Conservation (phyloP, 1,140 invertebrate species). For the Leptinotarsa defecta region DNA sequence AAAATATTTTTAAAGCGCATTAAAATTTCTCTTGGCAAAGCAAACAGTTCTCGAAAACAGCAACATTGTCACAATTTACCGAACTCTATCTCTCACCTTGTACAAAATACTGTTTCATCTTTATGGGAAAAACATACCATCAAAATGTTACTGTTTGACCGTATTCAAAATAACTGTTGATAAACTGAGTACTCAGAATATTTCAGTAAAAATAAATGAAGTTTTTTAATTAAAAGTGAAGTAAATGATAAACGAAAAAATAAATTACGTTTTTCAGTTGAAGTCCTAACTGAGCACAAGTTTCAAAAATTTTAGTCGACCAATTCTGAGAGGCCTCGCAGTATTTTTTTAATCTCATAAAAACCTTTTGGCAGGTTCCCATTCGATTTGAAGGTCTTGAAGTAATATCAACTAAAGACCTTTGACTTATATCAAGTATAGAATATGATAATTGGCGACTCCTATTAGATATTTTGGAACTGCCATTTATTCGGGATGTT, state of each 20-base stretch:
- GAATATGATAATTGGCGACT: background rate
- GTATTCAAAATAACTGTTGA: too few species aligned
- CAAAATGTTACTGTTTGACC: too few species aligned
- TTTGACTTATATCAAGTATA: background rate
- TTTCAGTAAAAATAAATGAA: too few species aligned
- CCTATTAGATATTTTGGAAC: constrained; percentile 28
- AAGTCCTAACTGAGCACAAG: constrained; percentile 39
- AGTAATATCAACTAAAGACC: constrained; percentile 10
- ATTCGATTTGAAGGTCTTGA: background rate
- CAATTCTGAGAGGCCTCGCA: constrained; percentile 38
- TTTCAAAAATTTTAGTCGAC: constrained; percentile 36
- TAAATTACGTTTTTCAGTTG: constrained; percentile 38
- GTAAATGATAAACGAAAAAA: background rate
- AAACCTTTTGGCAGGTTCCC: background rate
- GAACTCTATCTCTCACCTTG: too few species aligned
- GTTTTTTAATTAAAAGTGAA: too few species aligned
- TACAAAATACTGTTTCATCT: too few species aligned
- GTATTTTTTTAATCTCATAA: constrained; percentile 27
- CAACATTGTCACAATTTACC: too few species aligned
- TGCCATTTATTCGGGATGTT: background rate
- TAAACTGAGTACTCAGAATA: too few species aligned
- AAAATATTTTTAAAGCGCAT: too few species aligned
- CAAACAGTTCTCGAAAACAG: too few species aligned
- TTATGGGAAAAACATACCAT: too few species aligned
- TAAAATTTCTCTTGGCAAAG: too few species aligned